These are phyloP conservation scores for Drosophila merina DNA, from an alignment of 2,888 invertebrate genomes.

Conservation along the genomic window DNA sequence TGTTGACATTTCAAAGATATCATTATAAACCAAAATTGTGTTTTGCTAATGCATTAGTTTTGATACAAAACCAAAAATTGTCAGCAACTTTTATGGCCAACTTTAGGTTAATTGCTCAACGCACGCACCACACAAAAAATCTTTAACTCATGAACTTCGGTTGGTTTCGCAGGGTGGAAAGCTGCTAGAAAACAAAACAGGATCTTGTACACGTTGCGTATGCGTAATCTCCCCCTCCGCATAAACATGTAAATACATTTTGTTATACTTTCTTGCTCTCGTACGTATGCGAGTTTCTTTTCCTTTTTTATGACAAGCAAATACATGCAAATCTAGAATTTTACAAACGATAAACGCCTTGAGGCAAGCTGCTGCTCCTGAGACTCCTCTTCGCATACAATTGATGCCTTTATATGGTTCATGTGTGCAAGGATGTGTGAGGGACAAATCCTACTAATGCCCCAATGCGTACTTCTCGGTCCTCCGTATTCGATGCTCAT, in stretches of 20 bases:
- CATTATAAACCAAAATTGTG: conserved; percentile 45
- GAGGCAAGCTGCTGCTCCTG: conserved; percentile 66
- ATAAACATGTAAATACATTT: conserved; percentile 74
- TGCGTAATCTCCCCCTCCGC: conserved; percentile 58
- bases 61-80: conserved; percentile 26
- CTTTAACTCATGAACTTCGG: conserved; percentile 22
- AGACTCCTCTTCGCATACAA: conserved; percentile 48
- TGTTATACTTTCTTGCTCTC: conserved; percentile 40
- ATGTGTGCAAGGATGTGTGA: conserved; percentile 34
- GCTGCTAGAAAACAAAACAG: conserved; percentile 3
- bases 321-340: conserved; percentile 78
- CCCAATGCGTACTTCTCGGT: conserved; percentile 65
- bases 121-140: conserved; percentile 14
- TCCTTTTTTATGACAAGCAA: conserved; percentile 67
- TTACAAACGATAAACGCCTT: conserved; percentile 76
- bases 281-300: conserved; percentile 1
- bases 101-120: conserved; percentile 49
- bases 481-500: conserved; percentile 61
- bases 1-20: conserved; percentile 56
- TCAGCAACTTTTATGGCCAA: conserved; percentile 45
- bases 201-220: conserved; percentile 63
- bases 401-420: conserved; percentile 62
- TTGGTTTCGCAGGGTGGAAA: not conserved
- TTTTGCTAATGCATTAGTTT: conserved; percentile 27
- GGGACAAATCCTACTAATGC: conserved; percentile 67